A percentile compares a stretch with the other conserved stretches of the same genome.
phyloP scores from a whole-genome alignment of 2,113 vertebrate genomes.

The Bombycilla garrulus region DNA sequence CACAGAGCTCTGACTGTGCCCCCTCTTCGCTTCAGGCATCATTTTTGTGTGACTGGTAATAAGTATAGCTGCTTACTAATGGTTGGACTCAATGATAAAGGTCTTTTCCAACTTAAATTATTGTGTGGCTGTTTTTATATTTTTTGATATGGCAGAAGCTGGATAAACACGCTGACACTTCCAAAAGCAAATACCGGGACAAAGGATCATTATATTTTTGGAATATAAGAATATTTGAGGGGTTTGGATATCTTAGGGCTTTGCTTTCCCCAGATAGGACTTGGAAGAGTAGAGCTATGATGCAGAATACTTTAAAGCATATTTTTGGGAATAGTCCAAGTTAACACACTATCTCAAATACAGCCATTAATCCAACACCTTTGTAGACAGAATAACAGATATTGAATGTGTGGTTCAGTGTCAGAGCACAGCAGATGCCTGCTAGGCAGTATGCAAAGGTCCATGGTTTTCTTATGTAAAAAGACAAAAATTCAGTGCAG shows the following conservation, averaged over 20 bases:
- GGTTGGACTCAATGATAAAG: not conserved
- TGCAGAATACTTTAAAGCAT: not conserved
- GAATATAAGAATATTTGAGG: not conserved
- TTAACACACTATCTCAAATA: not conserved
- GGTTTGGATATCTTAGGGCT: not conserved
- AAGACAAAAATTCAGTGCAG: not conserved
- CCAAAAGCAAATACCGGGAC: not conserved
- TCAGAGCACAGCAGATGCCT: not conserved
- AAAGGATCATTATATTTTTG: rapidly evolving
- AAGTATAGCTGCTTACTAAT: not conserved
- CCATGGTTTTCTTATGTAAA: not conserved
- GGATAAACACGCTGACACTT: not conserved
- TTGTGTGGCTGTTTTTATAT: not conserved
- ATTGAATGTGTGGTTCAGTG: not conserved
- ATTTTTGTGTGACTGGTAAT: not conserved
- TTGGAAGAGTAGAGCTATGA: not conserved
- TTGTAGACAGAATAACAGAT: not conserved
- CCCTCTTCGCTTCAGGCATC: not conserved
- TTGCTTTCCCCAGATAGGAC: not conserved
- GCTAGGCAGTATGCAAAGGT: not conserved
- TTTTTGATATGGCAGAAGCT: not conserved
- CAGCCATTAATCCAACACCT: not conserved
- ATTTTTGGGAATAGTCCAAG: not conserved
- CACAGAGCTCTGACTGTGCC: not conserved
- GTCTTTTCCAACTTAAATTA: not conserved